These are phyloP conservation scores for Linepithema humile DNA, from an alignment of 1,140 invertebrate species.

Conservation along the genomic window DNA sequence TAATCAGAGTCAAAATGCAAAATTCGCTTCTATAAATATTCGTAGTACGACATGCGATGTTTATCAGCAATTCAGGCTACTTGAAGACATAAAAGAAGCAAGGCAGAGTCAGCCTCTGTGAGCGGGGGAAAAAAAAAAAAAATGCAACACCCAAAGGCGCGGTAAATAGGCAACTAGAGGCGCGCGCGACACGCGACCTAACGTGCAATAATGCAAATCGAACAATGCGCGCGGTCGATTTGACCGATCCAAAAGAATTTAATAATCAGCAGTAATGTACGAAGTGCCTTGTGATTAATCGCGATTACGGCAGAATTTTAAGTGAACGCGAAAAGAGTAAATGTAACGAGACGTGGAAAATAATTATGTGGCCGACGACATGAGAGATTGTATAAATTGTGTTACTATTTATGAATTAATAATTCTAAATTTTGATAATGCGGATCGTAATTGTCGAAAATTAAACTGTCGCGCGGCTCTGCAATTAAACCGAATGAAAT, in stretches of 20 bases:
- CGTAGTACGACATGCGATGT: slow-evolving; percentile 36
- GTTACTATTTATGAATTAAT: neutral
- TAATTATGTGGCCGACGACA: neutral
- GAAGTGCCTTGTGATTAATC: neutral
- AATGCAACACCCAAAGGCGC: slow-evolving; percentile 51
- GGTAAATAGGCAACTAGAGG: slow-evolving; percentile 42
- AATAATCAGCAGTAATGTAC: slow-evolving; percentile 15
- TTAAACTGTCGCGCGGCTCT: neutral
- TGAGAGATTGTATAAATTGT: neutral
- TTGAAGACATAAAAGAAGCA: slow-evolving; percentile 53
- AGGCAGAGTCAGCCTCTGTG: slow-evolving; percentile 10
- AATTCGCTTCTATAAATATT: slow-evolving; percentile 56
- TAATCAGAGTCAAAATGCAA: slow-evolving; percentile 54
- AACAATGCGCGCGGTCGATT: slow-evolving; percentile 59
- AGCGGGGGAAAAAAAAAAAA: slow-evolving; percentile 33
- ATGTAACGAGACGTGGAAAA: neutral
- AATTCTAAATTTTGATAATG: neutral
- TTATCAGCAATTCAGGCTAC: slow-evolving; percentile 56
- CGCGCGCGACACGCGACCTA: slow-evolving; percentile 62
- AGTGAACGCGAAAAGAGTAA: neutral
- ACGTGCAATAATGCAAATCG: slow-evolving; percentile 68
- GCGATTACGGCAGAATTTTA: neutral
- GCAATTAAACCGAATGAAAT: slow-evolving; percentile 24
- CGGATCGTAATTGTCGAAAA: neutral
- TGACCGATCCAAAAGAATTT: slow-evolving; percentile 29